Percentiles rank a stretch among this genome's conserved stretches.
Conservation (phyloP, 2,797 vertebrate species). For the Takifugu ocellatus region DNA sequence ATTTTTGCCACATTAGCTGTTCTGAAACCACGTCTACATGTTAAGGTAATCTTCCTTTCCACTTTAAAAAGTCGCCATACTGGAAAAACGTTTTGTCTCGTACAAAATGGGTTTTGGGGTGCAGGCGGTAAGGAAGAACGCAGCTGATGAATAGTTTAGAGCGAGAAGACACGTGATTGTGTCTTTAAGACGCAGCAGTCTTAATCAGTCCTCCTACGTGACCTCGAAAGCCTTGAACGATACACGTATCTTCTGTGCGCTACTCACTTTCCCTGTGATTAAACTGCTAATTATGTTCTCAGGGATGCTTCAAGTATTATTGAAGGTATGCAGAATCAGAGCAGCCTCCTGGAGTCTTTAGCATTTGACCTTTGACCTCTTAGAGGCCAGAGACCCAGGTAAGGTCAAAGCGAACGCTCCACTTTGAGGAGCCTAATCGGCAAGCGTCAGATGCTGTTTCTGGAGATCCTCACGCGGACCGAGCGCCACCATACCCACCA, state of each 20-base stretch:
- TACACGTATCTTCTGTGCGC: background rate
- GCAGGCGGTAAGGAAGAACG: too few species aligned
- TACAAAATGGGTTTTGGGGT: too few species aligned
- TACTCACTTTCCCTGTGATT: background rate
- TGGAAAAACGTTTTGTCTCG: too few species aligned
- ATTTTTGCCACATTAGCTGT: too few species aligned
- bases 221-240: background rate
- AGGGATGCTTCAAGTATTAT: background rate
- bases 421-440: conserved; percentile 35
- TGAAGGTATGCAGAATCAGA: conserved; percentile 3
- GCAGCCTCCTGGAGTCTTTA: conserved; percentile 8
- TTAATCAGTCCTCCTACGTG: too few species aligned
- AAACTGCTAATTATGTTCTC: background rate
- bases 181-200: too few species aligned
- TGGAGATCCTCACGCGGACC: conserved; percentile 28
- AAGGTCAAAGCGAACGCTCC: conserved; percentile 10
- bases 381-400: conserved; percentile 21
- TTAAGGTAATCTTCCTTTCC: too few species aligned
- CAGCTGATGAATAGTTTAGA: too few species aligned
- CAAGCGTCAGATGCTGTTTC: conserved; percentile 23
- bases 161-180: too few species aligned
- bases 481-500: too few species aligned
- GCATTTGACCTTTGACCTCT: conserved; percentile 21
- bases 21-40: too few species aligned
- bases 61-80: too few species aligned